These are phyloP conservation scores for Ibycter americanus DNA, from an alignment of 2,797 vertebrate genomes.

Conservation along the genomic window DNA sequence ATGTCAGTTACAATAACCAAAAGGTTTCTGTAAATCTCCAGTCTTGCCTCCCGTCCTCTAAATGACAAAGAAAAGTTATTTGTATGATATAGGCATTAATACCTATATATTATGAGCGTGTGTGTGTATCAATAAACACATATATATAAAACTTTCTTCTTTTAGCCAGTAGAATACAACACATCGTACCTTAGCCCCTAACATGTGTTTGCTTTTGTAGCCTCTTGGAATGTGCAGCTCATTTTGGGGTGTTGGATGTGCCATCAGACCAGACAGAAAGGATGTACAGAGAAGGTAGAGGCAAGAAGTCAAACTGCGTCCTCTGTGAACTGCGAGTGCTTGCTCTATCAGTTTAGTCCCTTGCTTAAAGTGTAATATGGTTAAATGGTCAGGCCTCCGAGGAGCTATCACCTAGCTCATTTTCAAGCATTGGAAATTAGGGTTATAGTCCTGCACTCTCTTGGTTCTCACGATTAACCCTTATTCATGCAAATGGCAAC, in stretches of 20 bases:
- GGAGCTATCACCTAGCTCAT: not conserved
- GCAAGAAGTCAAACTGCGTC: not conserved
- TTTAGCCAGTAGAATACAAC: not conserved
- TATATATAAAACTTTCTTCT: not conserved
- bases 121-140: not conserved
- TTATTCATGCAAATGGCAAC: not conserved
- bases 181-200: not conserved
- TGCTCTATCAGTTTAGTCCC: not conserved
- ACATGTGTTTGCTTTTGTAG: not conserved
- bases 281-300: fast-evolving
- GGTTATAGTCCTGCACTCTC: not conserved
- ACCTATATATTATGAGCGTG: too few relatives aligned
- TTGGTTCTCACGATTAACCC: not conserved
- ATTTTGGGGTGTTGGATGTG: not conserved
- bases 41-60: not conserved
- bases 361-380: not conserved
- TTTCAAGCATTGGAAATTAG: not conserved
- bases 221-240: not conserved
- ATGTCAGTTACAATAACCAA: not conserved
- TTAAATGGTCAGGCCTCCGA: not conserved
- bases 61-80: not conserved
- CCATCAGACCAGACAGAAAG: not conserved
- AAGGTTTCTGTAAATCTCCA: not conserved
- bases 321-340: not conserved
- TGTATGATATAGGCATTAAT: not conserved